These are phyloP conservation scores for Himalopsyche kuldschensis DNA, from an alignment of 2,888 invertebrate genomes.

Conservation along the genomic window DNA sequence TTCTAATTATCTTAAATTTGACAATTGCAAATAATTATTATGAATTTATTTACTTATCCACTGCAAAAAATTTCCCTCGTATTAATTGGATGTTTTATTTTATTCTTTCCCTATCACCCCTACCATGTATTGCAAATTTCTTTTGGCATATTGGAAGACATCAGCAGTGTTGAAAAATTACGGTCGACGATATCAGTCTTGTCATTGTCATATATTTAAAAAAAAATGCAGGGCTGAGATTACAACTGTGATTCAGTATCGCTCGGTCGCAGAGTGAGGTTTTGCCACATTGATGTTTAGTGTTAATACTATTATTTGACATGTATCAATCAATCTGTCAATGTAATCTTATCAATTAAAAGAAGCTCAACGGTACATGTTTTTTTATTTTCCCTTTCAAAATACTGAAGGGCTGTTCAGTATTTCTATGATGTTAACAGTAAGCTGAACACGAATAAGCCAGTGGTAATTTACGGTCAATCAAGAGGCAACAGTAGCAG, in stretches of 20 bases:
- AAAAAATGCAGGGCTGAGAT: neutral
- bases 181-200: neutral
- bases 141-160: neutral
- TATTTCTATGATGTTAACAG: neutral
- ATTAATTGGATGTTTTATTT: neutral
- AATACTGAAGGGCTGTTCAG: too few species aligned
- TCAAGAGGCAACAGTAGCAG: too few species aligned
- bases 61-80: neutral
- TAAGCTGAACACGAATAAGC: too few species aligned
- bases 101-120: neutral
- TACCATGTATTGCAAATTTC: neutral
- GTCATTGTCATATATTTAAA: neutral
- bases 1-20: neutral
- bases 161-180: neutral
- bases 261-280: neutral
- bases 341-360: constrained; percentile 1
- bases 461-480: too few species aligned
- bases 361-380: neutral
- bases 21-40: neutral
- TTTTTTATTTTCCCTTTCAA: neutral
- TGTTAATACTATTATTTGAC: neutral
- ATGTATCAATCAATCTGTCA: neutral
- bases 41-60: neutral
- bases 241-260: neutral
- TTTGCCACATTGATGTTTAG: neutral